Conservation (phyloP, 92 coral and sea anemone species). For the Meandrina meandrites region DNA sequence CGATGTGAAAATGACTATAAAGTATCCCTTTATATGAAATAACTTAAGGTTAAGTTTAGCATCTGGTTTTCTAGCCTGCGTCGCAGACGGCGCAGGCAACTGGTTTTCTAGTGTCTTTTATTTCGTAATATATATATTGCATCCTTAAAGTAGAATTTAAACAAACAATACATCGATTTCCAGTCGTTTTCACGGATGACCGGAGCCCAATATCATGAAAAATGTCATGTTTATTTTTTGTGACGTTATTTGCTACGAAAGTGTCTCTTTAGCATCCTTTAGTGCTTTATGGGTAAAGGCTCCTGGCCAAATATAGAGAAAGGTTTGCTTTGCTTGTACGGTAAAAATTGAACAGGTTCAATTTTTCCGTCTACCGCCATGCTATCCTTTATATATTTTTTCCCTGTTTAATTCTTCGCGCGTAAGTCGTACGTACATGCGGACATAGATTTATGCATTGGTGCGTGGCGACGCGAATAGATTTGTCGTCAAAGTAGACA, state of each 20-base stretch:
- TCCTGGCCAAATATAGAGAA: no score
- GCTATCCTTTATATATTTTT: no score
- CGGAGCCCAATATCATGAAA: background rate
- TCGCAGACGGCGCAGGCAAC: no score
- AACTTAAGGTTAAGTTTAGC: background rate
- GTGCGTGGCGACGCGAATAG: background rate
- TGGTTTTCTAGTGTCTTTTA: background rate
- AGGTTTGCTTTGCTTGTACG: no score
- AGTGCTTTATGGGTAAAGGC: no score
- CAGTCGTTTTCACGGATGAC: constrained; percentile 3
- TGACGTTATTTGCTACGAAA: background rate
- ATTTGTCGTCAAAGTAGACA: background rate
- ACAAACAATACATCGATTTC: background rate
- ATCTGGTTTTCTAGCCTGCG: background rate
- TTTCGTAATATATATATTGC: background rate
- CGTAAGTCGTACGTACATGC: background rate
- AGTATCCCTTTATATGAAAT: background rate
- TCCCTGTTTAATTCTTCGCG: background rate
- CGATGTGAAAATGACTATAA: background rate
- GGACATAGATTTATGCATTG: background rate
- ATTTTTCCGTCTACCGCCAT: no score
- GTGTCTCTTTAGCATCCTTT: no score
- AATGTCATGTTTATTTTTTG: background rate
- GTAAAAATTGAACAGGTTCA: no score
- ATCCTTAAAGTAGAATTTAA: background rate